phyloP scores from a whole-genome alignment of 1,140 invertebrate genomes.

The Drosophila serrata region DNA sequence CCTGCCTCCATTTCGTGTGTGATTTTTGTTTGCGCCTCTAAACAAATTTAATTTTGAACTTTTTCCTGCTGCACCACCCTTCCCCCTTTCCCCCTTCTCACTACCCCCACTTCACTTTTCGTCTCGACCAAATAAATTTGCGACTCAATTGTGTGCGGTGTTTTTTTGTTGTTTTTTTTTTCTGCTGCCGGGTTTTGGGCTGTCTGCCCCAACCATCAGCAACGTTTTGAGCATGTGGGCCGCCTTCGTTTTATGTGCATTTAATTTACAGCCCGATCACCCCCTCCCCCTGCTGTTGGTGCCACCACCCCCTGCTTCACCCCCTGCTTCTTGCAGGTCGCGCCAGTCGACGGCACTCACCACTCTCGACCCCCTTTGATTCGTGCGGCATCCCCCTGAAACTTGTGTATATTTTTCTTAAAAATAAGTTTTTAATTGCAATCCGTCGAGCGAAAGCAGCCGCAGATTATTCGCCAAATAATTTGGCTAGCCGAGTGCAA shows the following conservation, averaged over 20 bases:
- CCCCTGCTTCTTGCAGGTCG: conserved; percentile 5
- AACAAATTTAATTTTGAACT: conserved; percentile 70
- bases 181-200: conserved; percentile 24
- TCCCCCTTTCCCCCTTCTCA: not conserved
- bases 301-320: not conserved
- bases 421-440: conserved; percentile 84
- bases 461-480: conserved; percentile 84
- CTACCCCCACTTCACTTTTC: conserved; percentile 26
- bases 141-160: conserved; percentile 70
- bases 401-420: conserved; percentile 64
- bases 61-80: conserved; percentile 24
- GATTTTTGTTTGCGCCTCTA: conserved; percentile 32
- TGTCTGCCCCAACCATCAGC: conserved; percentile 57
- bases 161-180: conserved; percentile 1
- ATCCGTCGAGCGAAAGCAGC: conserved; percentile 64
- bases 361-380: conserved; percentile 15
- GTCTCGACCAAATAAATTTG: conserved; percentile 74
- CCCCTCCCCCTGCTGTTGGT: not conserved
- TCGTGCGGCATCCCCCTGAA: conserved; percentile 7
- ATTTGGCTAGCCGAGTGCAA: conserved; percentile 68
- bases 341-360: conserved; percentile 8
- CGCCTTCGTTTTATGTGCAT: conserved; percentile 76
- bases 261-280: conserved; percentile 60
- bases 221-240: conserved; percentile 66
- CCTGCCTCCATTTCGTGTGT: conserved; percentile 13